A percentile compares a stretch with the other conserved stretches of the same genome.
phyloP scores from a whole-genome alignment of 2,888 invertebrate species.

The Zootermopsis nevadensis region DNA sequence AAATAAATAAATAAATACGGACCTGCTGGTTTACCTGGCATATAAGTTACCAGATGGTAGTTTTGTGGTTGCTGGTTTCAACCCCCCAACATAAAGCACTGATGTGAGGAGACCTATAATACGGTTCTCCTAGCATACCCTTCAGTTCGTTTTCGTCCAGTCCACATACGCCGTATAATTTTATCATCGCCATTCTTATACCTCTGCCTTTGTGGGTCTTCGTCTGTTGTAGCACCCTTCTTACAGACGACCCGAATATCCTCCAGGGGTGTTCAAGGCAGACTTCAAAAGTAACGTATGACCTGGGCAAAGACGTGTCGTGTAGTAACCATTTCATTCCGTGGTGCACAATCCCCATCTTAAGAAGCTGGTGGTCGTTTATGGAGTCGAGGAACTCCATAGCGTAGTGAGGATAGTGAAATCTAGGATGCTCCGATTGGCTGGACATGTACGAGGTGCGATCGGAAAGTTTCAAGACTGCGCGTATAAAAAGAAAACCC shows the following conservation, averaged over 20 bases:
- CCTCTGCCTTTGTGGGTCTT: not conserved
- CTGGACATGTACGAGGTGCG: too few species aligned
- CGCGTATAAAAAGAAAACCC: too few species aligned
- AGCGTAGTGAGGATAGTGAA: too few species aligned
- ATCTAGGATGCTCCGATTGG: too few species aligned
- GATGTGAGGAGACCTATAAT: conserved; percentile 37
- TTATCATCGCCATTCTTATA: not conserved
- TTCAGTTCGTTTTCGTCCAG: conserved; percentile 21
- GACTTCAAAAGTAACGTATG: too few species aligned
- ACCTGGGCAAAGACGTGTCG: too few species aligned
- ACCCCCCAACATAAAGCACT: conserved; percentile 35
- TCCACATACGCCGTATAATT: conserved; percentile 26
- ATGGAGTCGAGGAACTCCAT: too few species aligned
- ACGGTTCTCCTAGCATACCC: not conserved
- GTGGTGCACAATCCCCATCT: too few species aligned
- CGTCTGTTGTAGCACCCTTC: not conserved
- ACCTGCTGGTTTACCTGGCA: not conserved
- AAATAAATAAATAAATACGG: conserved; percentile 31
- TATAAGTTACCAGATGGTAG: conserved; percentile 29
- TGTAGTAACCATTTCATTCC: too few species aligned
- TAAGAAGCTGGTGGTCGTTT: too few species aligned
- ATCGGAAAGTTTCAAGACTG: too few species aligned
- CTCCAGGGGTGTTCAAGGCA: not conserved
- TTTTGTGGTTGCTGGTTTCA: conserved; percentile 40
- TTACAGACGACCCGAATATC: not conserved